Conservation (phyloP, 2,113 vertebrate species). For the Erythrocercus mccallii region DNA sequence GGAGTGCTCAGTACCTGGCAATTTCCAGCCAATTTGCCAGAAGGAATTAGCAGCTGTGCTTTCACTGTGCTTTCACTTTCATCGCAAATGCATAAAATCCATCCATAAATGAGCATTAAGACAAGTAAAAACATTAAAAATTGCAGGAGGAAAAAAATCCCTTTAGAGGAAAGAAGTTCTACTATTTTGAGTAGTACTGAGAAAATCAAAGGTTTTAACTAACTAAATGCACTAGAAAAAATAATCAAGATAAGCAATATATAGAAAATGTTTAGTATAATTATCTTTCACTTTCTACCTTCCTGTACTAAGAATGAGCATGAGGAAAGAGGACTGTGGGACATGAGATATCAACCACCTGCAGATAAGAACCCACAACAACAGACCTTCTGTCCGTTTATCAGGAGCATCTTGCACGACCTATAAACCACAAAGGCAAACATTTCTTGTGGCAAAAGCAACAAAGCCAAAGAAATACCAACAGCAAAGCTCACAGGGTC, state of each 20-base stretch:
- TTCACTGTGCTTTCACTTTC: not conserved
- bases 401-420: not conserved
- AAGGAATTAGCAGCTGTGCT: conserved; percentile 22
- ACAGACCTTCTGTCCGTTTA: not conserved
- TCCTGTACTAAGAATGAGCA: not conserved
- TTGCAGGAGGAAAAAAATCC: not conserved
- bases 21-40: conserved; percentile 13
- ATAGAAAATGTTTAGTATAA: not conserved
- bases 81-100: not conserved
- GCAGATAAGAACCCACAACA: not conserved
- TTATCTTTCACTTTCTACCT: not conserved
- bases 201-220: not conserved
- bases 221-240: not conserved
- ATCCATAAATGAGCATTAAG: not conserved
- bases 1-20: not conserved
- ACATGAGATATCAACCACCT: not conserved
- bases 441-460: not conserved
- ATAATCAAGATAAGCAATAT: not conserved
- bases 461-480: not conserved
- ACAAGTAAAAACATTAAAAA: not conserved
- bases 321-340: not conserved
- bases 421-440: not conserved
- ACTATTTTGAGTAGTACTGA: not conserved
- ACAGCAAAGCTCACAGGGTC: not conserved
- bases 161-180: not conserved